Evolutionary conservation across 1,140 invertebrate genomes (phyloP), one percentile per base, ranked within the genome.

Genomic region (Eulimnadia texana): DNA sequence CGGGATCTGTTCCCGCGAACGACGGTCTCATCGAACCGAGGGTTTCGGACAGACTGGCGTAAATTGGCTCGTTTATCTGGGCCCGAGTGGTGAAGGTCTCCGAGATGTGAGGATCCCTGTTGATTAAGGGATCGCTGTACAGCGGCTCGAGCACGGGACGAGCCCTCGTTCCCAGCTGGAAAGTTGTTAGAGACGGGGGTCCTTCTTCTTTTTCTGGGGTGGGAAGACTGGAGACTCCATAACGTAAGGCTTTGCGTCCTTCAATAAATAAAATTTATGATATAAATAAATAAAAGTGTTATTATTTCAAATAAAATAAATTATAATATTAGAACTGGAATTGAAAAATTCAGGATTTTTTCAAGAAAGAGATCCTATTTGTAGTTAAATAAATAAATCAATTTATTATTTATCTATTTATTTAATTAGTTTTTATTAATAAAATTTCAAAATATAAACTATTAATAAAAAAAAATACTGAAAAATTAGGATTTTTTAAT

Each of bases 31-130:
- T 58, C 20, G 61, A 68, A 28, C 67, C 66, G 24, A 69, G 66
- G 11, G 68, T 68, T 51, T 70, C 68, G 9, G 79, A 76, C 57
- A 80, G 74, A 10, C 75, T 78, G 60, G 79, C 79, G 50, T 78
- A 81, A n/a, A 73, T 70, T 47, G 70, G 70, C 72, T 80, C 70
- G 71, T 76, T 60, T 3, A 62, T 66, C 27, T 54, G 62, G 28
- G 62, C 64, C 61, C 65, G 58, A 25, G 61, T 1, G 3, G 65
- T 63, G 33, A 65, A 63, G 23, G 62, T 65, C 3, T 64, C 65
- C 33, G 55, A 63, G 60, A 65, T 63, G 52, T 60, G 64, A 49
- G 66, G 64, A 0, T 64, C 64, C 2, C 66, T 64, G 19, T 50
- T 51, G 10, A 24, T 24, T 50, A 63, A 52, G n/a, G 62, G 62